Base-by-base conservation (phyloP, 2,888 invertebrate species). In the Noctuana brunneofusca region DNA sequence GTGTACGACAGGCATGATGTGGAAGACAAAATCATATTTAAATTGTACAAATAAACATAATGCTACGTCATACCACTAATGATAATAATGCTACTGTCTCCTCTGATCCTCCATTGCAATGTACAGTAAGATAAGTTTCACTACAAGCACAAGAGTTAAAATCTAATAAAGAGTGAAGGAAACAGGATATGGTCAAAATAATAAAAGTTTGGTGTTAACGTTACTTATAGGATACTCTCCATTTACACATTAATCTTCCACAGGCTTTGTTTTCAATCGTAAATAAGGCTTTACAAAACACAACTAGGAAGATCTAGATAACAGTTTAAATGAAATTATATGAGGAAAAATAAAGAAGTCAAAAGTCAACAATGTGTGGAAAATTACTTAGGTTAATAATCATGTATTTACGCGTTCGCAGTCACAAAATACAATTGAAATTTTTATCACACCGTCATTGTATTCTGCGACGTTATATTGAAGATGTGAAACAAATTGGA, bases 61-160 rank as follows among this genome's bases (percentile, higher is more conserved):
- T 74, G 77, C 87, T 87, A 87, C 78, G 73, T 83, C 80, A 80
- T 81, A 80, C 82, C 79, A 79, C 85, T 83, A 84, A 78, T 81
- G 76, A 78, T 71, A 78, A 70, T 76, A 79, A 76, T 74, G 74
- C 84, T 85, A 87, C 80, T 71, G 76, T 71, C 75, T 76, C 77
- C 75, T 78, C 75, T 79, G 88, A 89, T 87, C 88, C 89, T 87
- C 83, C 78, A 70, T 78, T 81, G 74, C 73, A 75, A 76, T 79
- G 80, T 77, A 74, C 73, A 76, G 67, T 72, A 76, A 80, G 71
- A 83, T 76, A 79, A 24, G n/a, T 55, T 53, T 79, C 80, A 81
- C 86, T 89, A 89, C 86, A 87, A 88, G 87, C 86, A 78, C 78
- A 84, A 82, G 73, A 69, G 73, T 75, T 73, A 69, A 75, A 76